Evolutionary conservation across 2,797 vertebrate species (phyloP), one percentile per base, ranked within the genome.

Genomic region (Octomys mimax): DNA sequence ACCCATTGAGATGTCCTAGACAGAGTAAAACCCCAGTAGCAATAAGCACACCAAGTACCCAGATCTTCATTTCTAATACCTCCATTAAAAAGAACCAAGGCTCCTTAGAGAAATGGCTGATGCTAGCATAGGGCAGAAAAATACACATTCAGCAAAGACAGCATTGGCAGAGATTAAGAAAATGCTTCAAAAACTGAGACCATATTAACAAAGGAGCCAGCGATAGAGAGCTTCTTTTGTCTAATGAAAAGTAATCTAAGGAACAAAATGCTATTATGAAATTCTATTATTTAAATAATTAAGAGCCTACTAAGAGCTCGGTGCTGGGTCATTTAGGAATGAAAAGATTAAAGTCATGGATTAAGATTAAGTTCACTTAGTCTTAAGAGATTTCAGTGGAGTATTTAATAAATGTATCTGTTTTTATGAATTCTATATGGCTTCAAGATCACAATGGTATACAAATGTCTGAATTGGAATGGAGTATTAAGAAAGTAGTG

Each of bases 401-500:
- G 33, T 70, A 49, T 10, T 85, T 77, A 89, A 33, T 81, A 9
- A 1, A 52, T n/a, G 2, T 9, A 52, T 96, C 84, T 87, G 71
- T 70, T 87, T 91, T 62, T 80, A 82, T 87, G 54, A 92, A 70
- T 33, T 94, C 33, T 90, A 6, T 24, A 54, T 89, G n/a, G 49
- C 19, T 94, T 95, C 52, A 42, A 66, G 61, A 92, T 78, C 59
- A 91, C 24, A 93, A 62, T 64, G 62, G 82, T 62, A 75, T 33
- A 64, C 28, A 79, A 78, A 90, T 57, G 14, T 66, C 73, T 86
- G 66, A 86, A 92, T 57, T 86, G 79, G 21, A 36, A 87, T n/a
- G 26, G 28, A 77, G 64, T 77, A 91, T 70, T 66, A 90, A 93
- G 26, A 88, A 85, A 90, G 78, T 75, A 92, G 31, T 59, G 84